Evolutionary conservation across 2,113 vertebrate species (phyloP).

Genomic region (Onychorhynchus coronatus): DNA sequence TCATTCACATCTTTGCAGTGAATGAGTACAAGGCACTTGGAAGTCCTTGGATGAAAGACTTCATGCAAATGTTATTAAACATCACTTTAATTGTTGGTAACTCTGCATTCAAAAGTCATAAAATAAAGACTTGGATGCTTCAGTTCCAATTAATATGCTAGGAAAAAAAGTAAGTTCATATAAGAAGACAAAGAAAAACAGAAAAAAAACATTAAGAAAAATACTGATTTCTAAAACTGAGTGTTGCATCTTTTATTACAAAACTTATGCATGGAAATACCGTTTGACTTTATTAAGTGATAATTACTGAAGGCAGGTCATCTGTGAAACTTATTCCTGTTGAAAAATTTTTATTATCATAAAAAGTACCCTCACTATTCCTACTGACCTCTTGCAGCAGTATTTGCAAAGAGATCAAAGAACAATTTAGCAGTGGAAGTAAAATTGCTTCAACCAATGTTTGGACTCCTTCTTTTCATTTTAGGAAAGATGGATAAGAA

Average conservation of each 20-base stretch:
- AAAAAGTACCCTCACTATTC: background rate
- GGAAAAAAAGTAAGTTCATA: background rate
- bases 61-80: background rate
- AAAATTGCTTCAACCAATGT: background rate
- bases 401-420: background rate
- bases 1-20: background rate
- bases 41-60: background rate
- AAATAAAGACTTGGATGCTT: background rate
- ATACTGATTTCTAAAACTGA: background rate
- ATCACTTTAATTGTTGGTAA: background rate
- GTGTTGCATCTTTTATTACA: background rate
- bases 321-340: background rate
- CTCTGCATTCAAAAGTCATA: background rate
- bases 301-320: background rate
- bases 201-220: background rate
- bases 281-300: background rate
- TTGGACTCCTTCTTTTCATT: background rate
- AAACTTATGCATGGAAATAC: background rate
- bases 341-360: background rate
- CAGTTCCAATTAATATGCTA: background rate
- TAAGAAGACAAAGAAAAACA: background rate
- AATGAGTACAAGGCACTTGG: background rate
- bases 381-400: background rate
- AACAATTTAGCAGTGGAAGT: background rate
- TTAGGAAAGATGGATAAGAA: background rate